Evolutionary conservation across 1,140 invertebrate species (phyloP).

Genomic region (Drosophila sucinea): DNA sequence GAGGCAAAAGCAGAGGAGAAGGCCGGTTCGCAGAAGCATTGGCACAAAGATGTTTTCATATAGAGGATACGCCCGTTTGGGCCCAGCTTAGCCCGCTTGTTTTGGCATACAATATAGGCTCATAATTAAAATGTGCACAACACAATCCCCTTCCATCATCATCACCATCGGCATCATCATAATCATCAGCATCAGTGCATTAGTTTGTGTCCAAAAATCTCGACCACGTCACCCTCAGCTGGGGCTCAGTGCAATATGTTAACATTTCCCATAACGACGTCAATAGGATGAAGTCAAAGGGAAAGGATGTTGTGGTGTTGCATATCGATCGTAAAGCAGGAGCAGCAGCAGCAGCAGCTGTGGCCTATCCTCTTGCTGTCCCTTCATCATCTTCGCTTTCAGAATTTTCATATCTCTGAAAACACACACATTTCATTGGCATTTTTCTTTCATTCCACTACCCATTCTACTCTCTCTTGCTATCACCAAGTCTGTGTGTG

Average conservation of each 20-base stretch:
- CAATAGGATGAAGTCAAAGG: background rate
- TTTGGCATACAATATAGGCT: constrained; percentile 40
- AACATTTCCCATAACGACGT: constrained; percentile 23
- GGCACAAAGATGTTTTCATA: background rate
- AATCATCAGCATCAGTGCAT: constrained; percentile 31
- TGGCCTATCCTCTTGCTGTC: background rate
- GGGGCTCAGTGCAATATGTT: constrained; percentile 33
- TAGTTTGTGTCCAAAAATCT: constrained; percentile 41
- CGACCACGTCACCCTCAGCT: constrained; percentile 20
- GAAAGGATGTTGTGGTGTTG: constrained; percentile 4
- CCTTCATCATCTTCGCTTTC: constrained; percentile 29
- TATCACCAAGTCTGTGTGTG: background rate
- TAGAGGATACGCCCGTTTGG: background rate
- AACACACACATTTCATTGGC: constrained; percentile 20
- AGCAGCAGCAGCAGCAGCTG: background rate
- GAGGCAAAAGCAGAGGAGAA: background rate
- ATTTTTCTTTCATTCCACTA: background rate
- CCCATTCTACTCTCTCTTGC: background rate
- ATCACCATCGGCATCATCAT: background rate
- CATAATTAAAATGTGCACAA: constrained; percentile 61
- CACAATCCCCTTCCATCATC: constrained; percentile 7
- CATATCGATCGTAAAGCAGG: constrained; percentile 23
- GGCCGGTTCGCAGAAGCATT: background rate
- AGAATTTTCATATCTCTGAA: constrained; percentile 21
- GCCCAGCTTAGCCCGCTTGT: background rate